Conservation (phyloP, 2,797 vertebrate genomes). For the Salarias fasciatus region DNA sequence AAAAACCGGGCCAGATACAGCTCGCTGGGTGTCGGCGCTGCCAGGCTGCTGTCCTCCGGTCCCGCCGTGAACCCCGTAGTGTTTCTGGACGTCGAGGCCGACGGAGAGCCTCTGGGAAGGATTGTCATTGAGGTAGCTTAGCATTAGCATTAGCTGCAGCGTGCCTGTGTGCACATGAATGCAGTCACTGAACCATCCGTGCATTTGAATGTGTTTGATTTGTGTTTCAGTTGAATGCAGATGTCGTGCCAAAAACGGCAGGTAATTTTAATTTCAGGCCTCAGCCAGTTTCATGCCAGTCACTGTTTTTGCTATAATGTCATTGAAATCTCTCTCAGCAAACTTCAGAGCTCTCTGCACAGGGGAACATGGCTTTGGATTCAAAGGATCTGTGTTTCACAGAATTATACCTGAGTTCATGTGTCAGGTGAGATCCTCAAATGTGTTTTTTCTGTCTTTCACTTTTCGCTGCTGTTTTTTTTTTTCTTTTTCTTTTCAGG, state of each 20-base stretch:
- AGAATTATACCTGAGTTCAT: constrained; percentile 96
- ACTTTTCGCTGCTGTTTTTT: too few species aligned
- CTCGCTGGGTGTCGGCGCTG: constrained; percentile 65
- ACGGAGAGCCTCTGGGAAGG: constrained; percentile 87
- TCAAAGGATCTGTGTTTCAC: constrained; percentile 94
- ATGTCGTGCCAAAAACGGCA: constrained; percentile 93
- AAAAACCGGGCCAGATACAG: constrained; percentile 77
- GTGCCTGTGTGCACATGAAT: neutral
- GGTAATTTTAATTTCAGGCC: constrained; percentile 76
- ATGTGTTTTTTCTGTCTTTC: too few species aligned
- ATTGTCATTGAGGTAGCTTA: constrained; percentile 87
- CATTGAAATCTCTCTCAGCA: constrained; percentile 74
- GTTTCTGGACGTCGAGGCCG: constrained; percentile 90
- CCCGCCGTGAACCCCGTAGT: constrained; percentile 83
- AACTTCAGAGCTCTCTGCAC: constrained; percentile 95
- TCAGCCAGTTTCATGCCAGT: neutral
- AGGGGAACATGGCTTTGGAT: constrained; percentile 93
- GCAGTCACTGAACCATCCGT: neutral
- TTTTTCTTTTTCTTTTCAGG: too few species aligned
- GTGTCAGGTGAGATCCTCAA: constrained; percentile 89
- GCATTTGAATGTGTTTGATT: neutral
- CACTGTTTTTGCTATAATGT: neutral
- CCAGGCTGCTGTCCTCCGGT: constrained; percentile 66
- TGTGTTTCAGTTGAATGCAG: constrained; percentile 86
- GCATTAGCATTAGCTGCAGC: constrained; percentile 24